Evolutionary conservation across 2,888 invertebrate species (phyloP), one percentile per base, ranked within the genome.

Genomic region (Malacosoma neustria): DNA sequence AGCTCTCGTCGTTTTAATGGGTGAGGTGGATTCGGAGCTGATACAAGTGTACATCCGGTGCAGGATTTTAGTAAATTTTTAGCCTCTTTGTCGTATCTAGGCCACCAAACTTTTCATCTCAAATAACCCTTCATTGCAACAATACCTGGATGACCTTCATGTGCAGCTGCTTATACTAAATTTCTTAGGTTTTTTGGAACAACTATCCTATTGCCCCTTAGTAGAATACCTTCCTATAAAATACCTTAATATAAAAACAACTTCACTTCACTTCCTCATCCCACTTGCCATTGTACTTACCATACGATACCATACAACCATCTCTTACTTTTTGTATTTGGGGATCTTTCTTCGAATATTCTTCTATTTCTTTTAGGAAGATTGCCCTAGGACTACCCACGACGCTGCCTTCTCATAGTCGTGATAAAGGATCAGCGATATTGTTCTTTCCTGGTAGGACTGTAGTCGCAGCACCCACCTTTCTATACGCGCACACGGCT

Each of bases 101-200:
- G 61, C 62, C 67, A 68, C 62, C 65, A 69, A 3, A 66, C 69
- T 46, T 69, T 69, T 1, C 57, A 49, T 3, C 69, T 35, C 1
- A 69, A 37, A 11, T 63, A 40, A 4, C 42, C 39, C 37, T 67
- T 70, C 62, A 68, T 69, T 0, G 54, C 44, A 0, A 57, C 60
- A 2, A 63, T 58, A 2, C 66, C 66, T 1, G 64, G 66, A 30
- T 72, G 68, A 1, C 63, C 63, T 36, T 63, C 54, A 32, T 41
- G 69, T 3, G 51, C 51, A 1, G 49, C 45, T 4, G 33, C 35
- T 1, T 51, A 29, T 1, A 54, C 51, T 3, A 11, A 1, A 7
- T 36, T 22, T 1, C 51, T 32, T 4, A 53, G 32, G 2, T 30
- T 7, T 0, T 1, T 1, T 0, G 53, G 54, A 1, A 55, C 50